Percentiles rank a stretch among this genome's conserved stretches.
Evolutionary conservation across 2,113 vertebrate species (phyloP).

Genomic region (Laticauda laticaudata): DNA sequence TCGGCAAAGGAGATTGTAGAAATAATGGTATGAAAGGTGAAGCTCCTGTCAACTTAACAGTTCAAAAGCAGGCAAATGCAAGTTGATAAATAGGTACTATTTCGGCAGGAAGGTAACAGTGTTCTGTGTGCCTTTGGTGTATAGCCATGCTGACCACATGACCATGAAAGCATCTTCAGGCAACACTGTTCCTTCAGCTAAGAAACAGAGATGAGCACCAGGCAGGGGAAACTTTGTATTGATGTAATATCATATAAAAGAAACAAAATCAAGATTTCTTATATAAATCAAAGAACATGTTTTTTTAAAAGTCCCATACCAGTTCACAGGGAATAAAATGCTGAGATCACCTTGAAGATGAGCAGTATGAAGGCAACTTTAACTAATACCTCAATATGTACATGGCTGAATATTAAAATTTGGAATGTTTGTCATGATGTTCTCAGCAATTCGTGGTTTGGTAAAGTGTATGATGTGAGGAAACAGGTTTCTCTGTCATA

Average conservation of each 20-base stretch:
- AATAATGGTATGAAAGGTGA: background rate
- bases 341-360: background rate
- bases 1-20: background rate
- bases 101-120: background rate
- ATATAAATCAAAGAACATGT: background rate
- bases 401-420: background rate
- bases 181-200: background rate
- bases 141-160: background rate
- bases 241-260: background rate
- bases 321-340: background rate
- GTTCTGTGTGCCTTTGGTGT: background rate
- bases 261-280: background rate
- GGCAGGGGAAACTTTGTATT: background rate
- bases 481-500: background rate
- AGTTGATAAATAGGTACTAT: background rate
- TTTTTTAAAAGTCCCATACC: background rate
- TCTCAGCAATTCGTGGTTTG: background rate
- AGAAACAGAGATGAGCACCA: background rate
- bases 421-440: background rate
- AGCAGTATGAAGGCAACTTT: background rate
- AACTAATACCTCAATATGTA: background rate
- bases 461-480: background rate
- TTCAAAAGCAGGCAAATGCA: background rate
- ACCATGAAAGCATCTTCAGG: background rate
- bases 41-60: background rate